Evolutionary conservation across 2,888 invertebrate genomes (phyloP).

Genomic region (Eupithecia tripunctaria): DNA sequence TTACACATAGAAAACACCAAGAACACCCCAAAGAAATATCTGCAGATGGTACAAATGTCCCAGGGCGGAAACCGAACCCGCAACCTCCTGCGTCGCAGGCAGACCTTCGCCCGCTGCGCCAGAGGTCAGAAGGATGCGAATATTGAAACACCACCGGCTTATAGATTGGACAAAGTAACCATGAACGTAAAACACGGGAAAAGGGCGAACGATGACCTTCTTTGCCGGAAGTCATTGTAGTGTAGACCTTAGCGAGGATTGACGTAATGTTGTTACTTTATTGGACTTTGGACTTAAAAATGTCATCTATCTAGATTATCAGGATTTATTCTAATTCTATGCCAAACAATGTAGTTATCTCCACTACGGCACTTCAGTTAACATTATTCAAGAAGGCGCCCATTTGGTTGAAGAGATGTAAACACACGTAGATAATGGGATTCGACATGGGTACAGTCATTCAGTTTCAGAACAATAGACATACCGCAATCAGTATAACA

Average conservation of each 20-base stretch:
- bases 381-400: constrained; percentile 12
- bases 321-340: constrained; percentile 12
- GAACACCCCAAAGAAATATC: too few species aligned
- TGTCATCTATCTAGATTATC: not conserved
- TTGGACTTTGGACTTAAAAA: not conserved
- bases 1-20: too few species aligned
- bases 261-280: constrained; percentile 1
- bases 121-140: not conserved
- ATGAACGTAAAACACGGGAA: not conserved
- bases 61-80: too few species aligned
- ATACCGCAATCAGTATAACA: constrained; percentile 20
- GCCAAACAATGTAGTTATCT: constrained; percentile 3
- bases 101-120: too few species aligned
- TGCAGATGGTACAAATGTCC: too few species aligned
- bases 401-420: constrained; percentile 12
- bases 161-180: not conserved
- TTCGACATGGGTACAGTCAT: constrained; percentile 26
- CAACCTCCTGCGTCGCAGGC: too few species aligned
- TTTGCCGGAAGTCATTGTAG: not conserved
- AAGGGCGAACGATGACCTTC: constrained; percentile 1
- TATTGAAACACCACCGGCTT: not conserved
- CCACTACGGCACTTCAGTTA: constrained; percentile 3
- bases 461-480: constrained; percentile 31
- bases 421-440: constrained; percentile 21
- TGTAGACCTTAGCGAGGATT: not conserved